Evolutionary conservation across 2,113 vertebrate species (phyloP), one percentile per base, ranked within the genome.

Genomic region (Archocentrus centrarchus): DNA sequence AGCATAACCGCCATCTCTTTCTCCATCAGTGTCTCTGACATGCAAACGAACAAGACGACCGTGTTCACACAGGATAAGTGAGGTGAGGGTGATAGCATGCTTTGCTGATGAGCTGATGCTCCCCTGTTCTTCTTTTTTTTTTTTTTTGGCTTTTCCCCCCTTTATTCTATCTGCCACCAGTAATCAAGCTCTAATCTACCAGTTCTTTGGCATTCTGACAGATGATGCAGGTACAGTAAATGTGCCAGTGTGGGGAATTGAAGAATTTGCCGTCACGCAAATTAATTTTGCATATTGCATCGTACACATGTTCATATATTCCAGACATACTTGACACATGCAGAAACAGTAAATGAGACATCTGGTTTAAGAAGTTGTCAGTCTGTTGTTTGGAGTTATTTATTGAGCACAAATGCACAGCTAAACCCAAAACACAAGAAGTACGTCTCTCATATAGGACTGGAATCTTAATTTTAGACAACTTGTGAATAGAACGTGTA

Each of bases 11-110:
- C 81, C 82, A 78, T 84, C 89, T 95, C 91, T 86, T 91, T 86
- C 91, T 92, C 87, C 89, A 87, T 91, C 90, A 88, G 85, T 89
- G 79, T 92, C 80, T 75, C 86, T 93, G 90, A 94, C 92, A 95
- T 92, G 88, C 92, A 91, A 95, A 93, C 78, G 82, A 94, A 92
- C 91, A 87, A 78, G 85, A 80, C 55, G 84, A 88, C 90, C 53
- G 32, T 75, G 68, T 80, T 87, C 78, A 37, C 70, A 18, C 79
- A 37, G 86, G 64, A 81, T 82, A 84, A 86, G 89, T 79, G 80
- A 91, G 85, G 81, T 75, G 86, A 85, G 85, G 80, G 50, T 77
- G 88, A 92, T 82, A 68, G 83, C 63, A 47, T 11, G 53, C 37
- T 60, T 70, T 84, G 37, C 60, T 15, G 47, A n/a, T 10, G 76